phyloP scores from a whole-genome alignment of 2,113 vertebrate genomes.

The Oryzias curvinotus region DNA sequence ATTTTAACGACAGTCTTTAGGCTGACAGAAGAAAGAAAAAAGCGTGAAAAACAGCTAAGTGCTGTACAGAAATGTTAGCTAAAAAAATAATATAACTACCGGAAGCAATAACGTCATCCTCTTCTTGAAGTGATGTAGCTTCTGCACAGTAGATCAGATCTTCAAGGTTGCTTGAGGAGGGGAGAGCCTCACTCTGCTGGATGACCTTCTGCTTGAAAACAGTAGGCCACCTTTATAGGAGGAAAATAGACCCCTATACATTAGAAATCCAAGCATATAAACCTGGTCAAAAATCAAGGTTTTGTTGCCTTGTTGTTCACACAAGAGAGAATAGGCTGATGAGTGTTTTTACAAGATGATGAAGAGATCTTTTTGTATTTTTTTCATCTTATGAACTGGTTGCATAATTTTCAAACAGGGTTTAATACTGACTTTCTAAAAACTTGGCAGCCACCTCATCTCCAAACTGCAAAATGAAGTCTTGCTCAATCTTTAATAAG shows the following conservation, averaged over 20 bases:
- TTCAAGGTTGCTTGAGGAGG: background rate
- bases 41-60: too few relatives aligned
- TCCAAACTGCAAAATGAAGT: constrained; percentile 12
- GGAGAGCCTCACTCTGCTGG: background rate
- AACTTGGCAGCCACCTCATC: constrained; percentile 11
- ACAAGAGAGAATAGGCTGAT: too few relatives aligned
- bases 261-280: too few relatives aligned
- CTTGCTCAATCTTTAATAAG: background rate
- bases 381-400: background rate
- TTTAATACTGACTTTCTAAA: constrained; percentile 7
- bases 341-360: too few relatives aligned
- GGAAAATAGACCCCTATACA: background rate
- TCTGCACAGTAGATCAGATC: constrained; percentile 7
- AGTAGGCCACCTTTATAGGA: constrained; percentile 2
- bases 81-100: background rate
- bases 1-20: too few relatives aligned
- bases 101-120: background rate
- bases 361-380: too few relatives aligned
- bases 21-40: too few relatives aligned
- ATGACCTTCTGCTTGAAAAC: background rate
- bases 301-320: too few relatives aligned
- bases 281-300: too few relatives aligned
- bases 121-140: background rate
- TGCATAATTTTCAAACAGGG: background rate
- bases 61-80: too few relatives aligned